A percentile compares a stretch with the other conserved stretches of the same genome.
These are phyloP conservation scores for Osmerus mordax DNA, from an alignment of 2,113 vertebrate species.

Conservation along the genomic window DNA sequence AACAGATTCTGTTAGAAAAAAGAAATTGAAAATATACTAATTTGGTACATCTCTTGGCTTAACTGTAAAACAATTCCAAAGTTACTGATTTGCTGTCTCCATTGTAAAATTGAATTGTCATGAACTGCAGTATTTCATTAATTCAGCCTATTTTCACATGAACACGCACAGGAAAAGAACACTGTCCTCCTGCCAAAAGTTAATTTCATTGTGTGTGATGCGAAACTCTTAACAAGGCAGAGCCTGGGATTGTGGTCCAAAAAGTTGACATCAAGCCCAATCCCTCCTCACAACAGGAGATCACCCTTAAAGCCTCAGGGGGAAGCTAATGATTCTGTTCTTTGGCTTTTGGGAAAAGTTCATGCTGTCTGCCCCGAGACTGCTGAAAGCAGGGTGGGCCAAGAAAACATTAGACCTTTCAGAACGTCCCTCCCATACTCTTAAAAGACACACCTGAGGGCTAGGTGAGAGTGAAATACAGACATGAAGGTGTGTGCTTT, in stretches of 20 bases:
- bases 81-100: slow-evolving; percentile 1
- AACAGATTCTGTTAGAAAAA: too few species aligned
- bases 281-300: slow-evolving; percentile 25
- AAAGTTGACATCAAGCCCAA: slow-evolving; percentile 25
- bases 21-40: too few species aligned
- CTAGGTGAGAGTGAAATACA: background rate
- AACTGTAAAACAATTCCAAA: background rate
- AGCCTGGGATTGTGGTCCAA: slow-evolving; percentile 18
- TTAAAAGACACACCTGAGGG: slow-evolving; percentile 18
- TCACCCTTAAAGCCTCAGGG: slow-evolving; percentile 32
- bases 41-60: background rate
- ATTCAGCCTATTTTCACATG: slow-evolving; percentile 5
- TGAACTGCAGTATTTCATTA: slow-evolving; percentile 5
- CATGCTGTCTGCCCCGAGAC: slow-evolving; percentile 20
- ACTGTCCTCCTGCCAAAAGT: slow-evolving; percentile 7
- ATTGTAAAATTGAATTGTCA: slow-evolving; percentile 9
- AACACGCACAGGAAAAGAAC: slow-evolving; percentile 4
- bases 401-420: background rate
- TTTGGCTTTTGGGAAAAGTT: slow-evolving; percentile 12
- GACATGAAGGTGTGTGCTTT: background rate
- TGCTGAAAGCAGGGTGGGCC: slow-evolving; percentile 8
- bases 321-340: slow-evolving; percentile 18
- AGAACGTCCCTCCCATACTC: background rate
- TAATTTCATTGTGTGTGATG: slow-evolving; percentile 21
- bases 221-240: slow-evolving; percentile 20